Evolutionary conservation across 1,140 invertebrate species (phyloP).

Genomic region (Drosophila melanica): DNA sequence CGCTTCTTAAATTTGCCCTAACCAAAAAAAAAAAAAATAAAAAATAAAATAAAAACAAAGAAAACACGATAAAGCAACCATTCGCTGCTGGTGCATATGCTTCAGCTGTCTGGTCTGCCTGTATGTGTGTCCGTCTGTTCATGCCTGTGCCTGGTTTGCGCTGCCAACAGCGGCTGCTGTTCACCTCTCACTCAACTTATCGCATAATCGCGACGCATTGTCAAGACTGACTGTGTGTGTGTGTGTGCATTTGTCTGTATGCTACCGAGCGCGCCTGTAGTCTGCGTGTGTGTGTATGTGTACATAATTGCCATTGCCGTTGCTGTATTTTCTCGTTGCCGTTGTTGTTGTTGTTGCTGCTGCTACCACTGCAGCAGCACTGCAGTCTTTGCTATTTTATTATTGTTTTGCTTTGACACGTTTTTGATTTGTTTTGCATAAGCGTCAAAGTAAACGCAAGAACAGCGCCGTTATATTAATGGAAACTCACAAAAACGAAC

Average conservation of each 20-base stretch:
- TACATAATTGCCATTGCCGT: slow-evolving; percentile 37
- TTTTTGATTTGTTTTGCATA: slow-evolving; percentile 50
- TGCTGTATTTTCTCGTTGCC: slow-evolving; percentile 24
- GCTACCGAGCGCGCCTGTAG: neutral
- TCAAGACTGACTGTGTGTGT: slow-evolving; percentile 39
- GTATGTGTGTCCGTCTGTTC: slow-evolving; percentile 6
- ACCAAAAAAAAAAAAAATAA: neutral
- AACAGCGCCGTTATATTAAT: slow-evolving; percentile 12
- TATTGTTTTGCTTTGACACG: slow-evolving; percentile 64
- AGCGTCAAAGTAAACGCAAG: slow-evolving; percentile 32
- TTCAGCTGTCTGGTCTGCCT: slow-evolving; percentile 32
- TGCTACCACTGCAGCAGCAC: slow-evolving; percentile 25
- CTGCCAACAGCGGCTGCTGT: slow-evolving; percentile 15
- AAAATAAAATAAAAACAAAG: neutral
- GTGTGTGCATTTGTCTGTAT: neutral
- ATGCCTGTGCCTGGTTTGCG: slow-evolving; percentile 20
- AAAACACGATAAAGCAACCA: slow-evolving; percentile 2
- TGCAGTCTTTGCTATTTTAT: slow-evolving; percentile 48
- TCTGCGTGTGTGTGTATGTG: slow-evolving; percentile 10
- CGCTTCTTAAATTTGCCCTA: slow-evolving; percentile 11
- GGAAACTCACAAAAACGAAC: slow-evolving; percentile 17
- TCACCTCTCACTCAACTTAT: slow-evolving; percentile 61
- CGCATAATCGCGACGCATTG: slow-evolving; percentile 68
- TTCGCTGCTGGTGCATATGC: slow-evolving; percentile 28
- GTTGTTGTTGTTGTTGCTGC: slow-evolving; percentile 41